Evolutionary conservation across 2,113 vertebrate genomes (phyloP), one percentile per base, ranked within the genome.

Genomic region (Salvator merianae): DNA sequence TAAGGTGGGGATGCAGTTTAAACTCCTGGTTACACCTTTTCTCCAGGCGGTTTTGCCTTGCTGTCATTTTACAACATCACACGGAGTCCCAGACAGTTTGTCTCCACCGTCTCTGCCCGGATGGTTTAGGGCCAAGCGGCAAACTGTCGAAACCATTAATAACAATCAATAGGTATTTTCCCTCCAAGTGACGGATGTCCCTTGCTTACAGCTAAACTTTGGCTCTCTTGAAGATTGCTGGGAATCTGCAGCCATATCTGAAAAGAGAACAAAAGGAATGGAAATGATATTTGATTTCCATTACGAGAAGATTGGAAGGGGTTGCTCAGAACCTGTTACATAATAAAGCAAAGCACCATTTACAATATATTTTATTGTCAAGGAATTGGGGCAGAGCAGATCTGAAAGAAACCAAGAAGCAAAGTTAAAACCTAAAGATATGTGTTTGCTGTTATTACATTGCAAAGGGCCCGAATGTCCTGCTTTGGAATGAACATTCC

Each of bases 291-390:
- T 53, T 88, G 78, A 81, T 91, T 90, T 88, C 30, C 72, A 66
- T 89, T 85, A 63, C 87, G 86, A 84, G 86, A 88, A 89, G 91
- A 91, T 81, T 88, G 89, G 50, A 24, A 24, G 26, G 7, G 9
- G 34, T 14, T 72, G 24, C 20, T 73, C 32, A n/a, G 26, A 81
- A 20, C 36, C 0, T 22, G 16, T 38, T 95, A 95, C 95, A 95
- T 96, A 93, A 20, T 59, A 59, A 93, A 93, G 94, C 95, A 94
- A 93, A 77, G 34, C 92, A 93, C 94, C 94, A 94, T 94, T 96
- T 91, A 89, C 93, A 91, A 66, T n/a, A n/a, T n/a, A n/a, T n/a
- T n/a, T n/a, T n/a, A 59, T 20, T 59, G 14, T 16, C 55, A 59
- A 59, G 55, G 55, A 59, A 59, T 59, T 18, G 55, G 18, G 14